Evolutionary conservation across 2,888 invertebrate genomes (phyloP).

Genomic region (Pogonocherus hispidulus): DNA sequence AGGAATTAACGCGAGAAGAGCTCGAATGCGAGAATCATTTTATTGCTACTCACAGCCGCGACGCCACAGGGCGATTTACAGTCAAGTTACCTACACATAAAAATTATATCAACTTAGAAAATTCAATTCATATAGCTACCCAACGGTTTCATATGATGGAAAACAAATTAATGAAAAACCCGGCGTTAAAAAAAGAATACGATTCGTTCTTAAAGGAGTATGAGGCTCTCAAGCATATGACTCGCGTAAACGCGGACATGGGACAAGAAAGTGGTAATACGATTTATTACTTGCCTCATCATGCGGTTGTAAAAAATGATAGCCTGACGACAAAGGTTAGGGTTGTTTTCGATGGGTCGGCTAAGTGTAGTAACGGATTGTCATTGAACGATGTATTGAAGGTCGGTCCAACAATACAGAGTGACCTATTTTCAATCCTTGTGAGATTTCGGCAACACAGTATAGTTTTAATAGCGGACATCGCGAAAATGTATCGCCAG

Average conservation of each 20-base stretch:
- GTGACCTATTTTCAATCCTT: neutral
- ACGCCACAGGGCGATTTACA: conserved; percentile 33
- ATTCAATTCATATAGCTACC: conserved; percentile 38
- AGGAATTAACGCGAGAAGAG: conserved; percentile 23
- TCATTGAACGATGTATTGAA: conserved; percentile 30
- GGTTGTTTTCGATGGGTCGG: conserved; percentile 25
- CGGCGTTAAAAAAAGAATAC: conserved; percentile 33
- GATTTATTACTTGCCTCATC: conserved; percentile 21
- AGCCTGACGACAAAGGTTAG: conserved; percentile 29
- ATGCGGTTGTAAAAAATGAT: conserved; percentile 30
- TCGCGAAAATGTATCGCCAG: conserved; percentile 57
- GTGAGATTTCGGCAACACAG: conserved; percentile 1
- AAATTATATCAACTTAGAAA: conserved; percentile 34
- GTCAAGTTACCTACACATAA: conserved; percentile 38
- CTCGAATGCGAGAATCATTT: conserved; percentile 39
- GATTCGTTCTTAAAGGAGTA: conserved; percentile 40
- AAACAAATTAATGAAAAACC: conserved; percentile 35
- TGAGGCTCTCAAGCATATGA: conserved; percentile 37
- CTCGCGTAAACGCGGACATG: neutral
- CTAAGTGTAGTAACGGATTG: conserved; percentile 9
- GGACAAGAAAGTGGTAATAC: neutral
- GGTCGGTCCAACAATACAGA: conserved; percentile 31
- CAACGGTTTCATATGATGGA: conserved; percentile 44
- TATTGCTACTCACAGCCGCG: conserved; percentile 20
- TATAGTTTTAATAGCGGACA: neutral